Percentiles rank a stretch among this genome's conserved stretches.
Conservation (phyloP, 2,888 invertebrate genomes). For the Spodoptera littoralis region DNA sequence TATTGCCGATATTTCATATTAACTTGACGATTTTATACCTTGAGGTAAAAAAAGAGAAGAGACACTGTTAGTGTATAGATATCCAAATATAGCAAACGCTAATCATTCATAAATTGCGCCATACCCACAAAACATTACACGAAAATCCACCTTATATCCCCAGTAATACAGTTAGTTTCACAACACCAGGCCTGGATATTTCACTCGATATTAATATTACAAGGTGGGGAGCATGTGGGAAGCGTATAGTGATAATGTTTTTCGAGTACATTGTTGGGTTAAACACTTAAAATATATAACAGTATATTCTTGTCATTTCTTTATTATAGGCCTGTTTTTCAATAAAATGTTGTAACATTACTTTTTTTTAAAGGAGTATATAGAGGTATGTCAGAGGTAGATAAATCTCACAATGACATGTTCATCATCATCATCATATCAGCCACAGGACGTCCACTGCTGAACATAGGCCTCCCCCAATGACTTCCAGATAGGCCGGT, state of each 20-base stretch:
- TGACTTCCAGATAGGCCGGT: too few species aligned
- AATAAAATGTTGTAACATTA: too few species aligned
- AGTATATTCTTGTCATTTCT: constrained; percentile 16
- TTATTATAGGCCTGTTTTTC: constrained; percentile 10
- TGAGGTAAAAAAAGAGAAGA: too few species aligned
- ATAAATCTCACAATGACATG: too few species aligned
- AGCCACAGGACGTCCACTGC: too few species aligned
- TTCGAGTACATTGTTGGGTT: constrained; percentile 60
- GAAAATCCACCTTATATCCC: constrained; percentile 33
- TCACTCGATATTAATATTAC: constrained; percentile 71
- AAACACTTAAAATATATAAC: constrained; percentile 46
- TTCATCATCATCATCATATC: too few species aligned
- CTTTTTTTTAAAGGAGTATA: too few species aligned
- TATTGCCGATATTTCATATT: too few species aligned
- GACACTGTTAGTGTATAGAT: too few species aligned
- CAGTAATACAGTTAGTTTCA: constrained; percentile 38
- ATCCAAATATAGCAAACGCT: not conserved
- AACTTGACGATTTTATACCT: too few species aligned
- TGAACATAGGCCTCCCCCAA: too few species aligned
- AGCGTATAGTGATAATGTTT: constrained; percentile 67
- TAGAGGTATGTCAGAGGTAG: too few species aligned
- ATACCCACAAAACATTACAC: not conserved
- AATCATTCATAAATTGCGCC: constrained; percentile 34
- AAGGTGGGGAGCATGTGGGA: constrained; percentile 67
- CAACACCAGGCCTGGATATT: constrained; percentile 43